Conservation (phyloP, 2,113 vertebrate genomes). For the Nipponia nippon region DNA sequence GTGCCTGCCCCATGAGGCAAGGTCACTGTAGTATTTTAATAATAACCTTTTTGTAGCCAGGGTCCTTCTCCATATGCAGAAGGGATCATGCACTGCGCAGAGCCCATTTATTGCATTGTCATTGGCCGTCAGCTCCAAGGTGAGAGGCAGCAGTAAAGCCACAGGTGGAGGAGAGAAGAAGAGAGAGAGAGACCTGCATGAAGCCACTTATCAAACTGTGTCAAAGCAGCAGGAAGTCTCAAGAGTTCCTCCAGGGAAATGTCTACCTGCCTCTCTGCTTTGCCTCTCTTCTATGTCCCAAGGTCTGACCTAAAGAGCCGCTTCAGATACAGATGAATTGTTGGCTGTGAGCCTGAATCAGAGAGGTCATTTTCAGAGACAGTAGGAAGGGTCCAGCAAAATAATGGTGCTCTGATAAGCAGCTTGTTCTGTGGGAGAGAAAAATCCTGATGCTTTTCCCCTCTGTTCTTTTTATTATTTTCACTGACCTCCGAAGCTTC, state of each 20-base stretch:
- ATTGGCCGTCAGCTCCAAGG: neutral
- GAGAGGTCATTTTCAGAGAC: neutral
- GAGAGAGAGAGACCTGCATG: neutral
- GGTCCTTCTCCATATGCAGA: neutral
- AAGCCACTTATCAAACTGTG: neutral
- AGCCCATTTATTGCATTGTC: neutral
- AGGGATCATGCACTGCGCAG: neutral
- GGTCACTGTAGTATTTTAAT: neutral
- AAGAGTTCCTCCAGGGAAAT: neutral
- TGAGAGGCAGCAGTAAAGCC: neutral
- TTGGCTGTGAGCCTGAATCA: neutral
- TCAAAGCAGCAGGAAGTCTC: neutral
- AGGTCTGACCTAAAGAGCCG: neutral
- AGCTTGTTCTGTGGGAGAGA: neutral
- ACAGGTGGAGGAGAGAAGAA: neutral
- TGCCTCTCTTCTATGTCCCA: neutral
- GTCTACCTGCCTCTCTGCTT: neutral
- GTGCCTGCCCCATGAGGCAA: neutral
- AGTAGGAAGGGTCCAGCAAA: neutral
- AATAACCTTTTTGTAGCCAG: neutral
- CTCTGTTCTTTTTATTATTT: neutral
- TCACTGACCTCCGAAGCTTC: neutral
- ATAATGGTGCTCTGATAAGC: neutral
- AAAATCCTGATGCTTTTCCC: neutral
- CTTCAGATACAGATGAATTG: neutral